phyloP scores from a whole-genome alignment of 2,797 vertebrate species.

The Sebastes steindachneri region DNA sequence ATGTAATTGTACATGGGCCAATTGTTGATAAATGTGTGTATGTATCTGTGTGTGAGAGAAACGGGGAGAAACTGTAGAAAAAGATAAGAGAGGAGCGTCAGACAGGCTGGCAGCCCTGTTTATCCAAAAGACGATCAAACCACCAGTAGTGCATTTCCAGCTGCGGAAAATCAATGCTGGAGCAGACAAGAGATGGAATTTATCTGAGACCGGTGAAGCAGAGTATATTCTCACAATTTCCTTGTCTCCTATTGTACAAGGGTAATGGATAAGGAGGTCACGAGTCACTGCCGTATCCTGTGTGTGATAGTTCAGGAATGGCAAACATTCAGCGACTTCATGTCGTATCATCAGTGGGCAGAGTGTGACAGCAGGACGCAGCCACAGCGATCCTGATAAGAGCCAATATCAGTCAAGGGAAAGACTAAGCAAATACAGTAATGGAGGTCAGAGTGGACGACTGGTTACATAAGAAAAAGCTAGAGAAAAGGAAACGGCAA shows the following conservation, averaged over 20 bases:
- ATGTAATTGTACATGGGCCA: conserved; percentile 26
- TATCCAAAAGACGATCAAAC: conserved; percentile 48
- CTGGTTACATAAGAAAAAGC: conserved; percentile 7
- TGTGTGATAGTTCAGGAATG: conserved; percentile 70
- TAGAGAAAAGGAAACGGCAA: not conserved
- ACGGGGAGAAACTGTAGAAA: not conserved
- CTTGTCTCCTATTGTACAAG: conserved; percentile 18
- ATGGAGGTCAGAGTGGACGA: conserved; percentile 29
- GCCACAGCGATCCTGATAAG: conserved; percentile 47
- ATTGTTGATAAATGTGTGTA: conserved; percentile 24
- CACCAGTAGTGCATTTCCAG: conserved; percentile 17
- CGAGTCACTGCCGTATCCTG: conserved; percentile 42
- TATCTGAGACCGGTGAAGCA: conserved; percentile 29
- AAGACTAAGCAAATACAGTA: conserved; percentile 58
- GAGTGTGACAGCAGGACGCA: conserved; percentile 42
- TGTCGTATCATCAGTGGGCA: conserved; percentile 22
- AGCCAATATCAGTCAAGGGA: conserved; percentile 20
- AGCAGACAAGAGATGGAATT: conserved; percentile 33
- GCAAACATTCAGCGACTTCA: conserved; percentile 53
- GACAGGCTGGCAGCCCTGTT: conserved; percentile 20
- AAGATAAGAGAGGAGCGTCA: conserved; percentile 25
- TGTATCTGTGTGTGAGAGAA: conserved; percentile 3
- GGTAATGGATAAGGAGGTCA: conserved; percentile 43
- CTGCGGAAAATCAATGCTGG: conserved; percentile 45
- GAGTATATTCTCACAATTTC: conserved; percentile 20